Percentiles rank a stretch among this genome's conserved stretches.
Conservation (phyloP, 2,113 vertebrate genomes). For the Lophura nycthemera region DNA sequence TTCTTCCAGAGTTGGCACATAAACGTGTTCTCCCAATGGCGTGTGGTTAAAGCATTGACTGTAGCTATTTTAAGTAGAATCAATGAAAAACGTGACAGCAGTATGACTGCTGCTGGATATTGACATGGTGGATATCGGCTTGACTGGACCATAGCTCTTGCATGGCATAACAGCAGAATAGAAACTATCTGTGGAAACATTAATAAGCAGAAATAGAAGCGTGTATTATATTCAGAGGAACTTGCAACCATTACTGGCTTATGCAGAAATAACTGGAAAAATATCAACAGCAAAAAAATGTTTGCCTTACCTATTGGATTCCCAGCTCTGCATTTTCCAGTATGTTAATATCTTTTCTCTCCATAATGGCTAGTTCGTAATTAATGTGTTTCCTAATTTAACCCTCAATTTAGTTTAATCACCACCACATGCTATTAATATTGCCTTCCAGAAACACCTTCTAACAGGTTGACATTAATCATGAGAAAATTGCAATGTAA, state of each 20-base stretch:
- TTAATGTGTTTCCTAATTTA: conserved; percentile 56
- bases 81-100: background rate
- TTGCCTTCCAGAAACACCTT: conserved; percentile 28
- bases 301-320: background rate
- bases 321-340: background rate
- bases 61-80: background rate
- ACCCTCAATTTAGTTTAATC: conserved; percentile 35
- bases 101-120: background rate
- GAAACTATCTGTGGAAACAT: background rate
- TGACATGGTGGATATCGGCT: too few species aligned
- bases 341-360: conserved; percentile 37
- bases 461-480: conserved; percentile 28
- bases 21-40: background rate
- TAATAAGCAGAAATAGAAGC: background rate
- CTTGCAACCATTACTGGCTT: background rate
- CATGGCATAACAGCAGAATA: accelerated
- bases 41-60: accelerated
- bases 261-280: background rate
- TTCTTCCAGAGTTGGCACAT: background rate
- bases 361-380: conserved; percentile 14
- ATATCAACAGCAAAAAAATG: background rate
- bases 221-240: background rate
- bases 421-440: conserved; percentile 3
- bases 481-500: conserved; percentile 46
- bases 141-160: background rate